Percentiles rank a stretch among this genome's conserved stretches.
These are phyloP conservation scores for Solenopsis fugax DNA, from an alignment of 1,140 invertebrate genomes.

Conservation along the genomic window DNA sequence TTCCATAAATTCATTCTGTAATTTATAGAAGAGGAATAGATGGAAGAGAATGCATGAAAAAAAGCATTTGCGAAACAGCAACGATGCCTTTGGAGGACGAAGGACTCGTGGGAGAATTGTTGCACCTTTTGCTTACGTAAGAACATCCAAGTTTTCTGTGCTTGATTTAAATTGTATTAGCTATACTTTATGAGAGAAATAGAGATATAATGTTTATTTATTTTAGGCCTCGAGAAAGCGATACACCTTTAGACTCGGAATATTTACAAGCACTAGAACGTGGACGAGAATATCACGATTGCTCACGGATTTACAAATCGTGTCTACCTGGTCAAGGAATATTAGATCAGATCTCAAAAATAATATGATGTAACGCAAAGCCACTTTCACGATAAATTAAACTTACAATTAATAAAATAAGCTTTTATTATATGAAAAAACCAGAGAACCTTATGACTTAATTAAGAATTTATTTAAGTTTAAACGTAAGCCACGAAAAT, in stretches of 20 bases:
- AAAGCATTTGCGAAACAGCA: slow-evolving; percentile 86
- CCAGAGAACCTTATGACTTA: background rate
- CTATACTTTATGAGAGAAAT: background rate
- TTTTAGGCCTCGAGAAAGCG: slow-evolving; percentile 82
- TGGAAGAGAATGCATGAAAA: slow-evolving; percentile 84
- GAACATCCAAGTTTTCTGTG: slow-evolving; percentile 38
- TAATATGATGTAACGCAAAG: slow-evolving; percentile 20
- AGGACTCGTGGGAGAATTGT: slow-evolving; percentile 86
- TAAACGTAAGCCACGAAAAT: background rate
- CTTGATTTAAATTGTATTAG: background rate
- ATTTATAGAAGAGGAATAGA: slow-evolving; percentile 77
- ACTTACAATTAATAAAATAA: background rate
- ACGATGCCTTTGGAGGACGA: slow-evolving; percentile 83
- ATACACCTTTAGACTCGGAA: slow-evolving; percentile 76
- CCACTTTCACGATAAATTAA: background rate
- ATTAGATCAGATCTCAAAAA: slow-evolving; percentile 80
- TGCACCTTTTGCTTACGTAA: slow-evolving; percentile 87
- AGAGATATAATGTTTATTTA: slow-evolving; percentile 49
- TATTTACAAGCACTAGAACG: slow-evolving; percentile 80
- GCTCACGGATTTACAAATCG: slow-evolving; percentile 78
- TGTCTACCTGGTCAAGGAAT: slow-evolving; percentile 83
- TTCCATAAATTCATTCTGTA: background rate
- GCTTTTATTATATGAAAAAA: background rate
- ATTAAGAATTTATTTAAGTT: background rate
- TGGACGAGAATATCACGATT: slow-evolving; percentile 80